phyloP scores from a whole-genome alignment of 2,888 invertebrate genomes.

The Plusia festucae region DNA sequence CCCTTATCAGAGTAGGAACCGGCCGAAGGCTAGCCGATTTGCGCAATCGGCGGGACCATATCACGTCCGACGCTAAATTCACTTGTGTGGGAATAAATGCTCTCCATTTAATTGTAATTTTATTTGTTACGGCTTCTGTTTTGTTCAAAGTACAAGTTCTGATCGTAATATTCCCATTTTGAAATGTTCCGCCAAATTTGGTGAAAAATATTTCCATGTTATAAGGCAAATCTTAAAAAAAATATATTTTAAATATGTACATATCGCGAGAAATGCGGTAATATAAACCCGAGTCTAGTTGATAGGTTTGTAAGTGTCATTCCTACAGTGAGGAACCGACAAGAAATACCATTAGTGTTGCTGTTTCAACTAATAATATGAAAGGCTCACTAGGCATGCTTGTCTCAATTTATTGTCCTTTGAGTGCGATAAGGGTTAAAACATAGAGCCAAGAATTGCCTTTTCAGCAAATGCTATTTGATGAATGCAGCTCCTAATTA shows the following conservation, averaged over 20 bases:
- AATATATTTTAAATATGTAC: background rate
- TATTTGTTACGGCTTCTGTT: conserved; percentile 32
- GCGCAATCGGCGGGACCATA: conserved; percentile 80
- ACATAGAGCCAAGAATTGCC: background rate
- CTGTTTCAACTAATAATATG: background rate
- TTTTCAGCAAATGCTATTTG: background rate
- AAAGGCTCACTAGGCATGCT: background rate
- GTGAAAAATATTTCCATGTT: background rate
- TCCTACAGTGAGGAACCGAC: background rate
- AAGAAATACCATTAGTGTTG: conserved; percentile 7
- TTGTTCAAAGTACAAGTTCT: conserved; percentile 44
- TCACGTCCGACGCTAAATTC: conserved; percentile 83
- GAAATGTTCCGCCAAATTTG: background rate
- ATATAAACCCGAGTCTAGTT: background rate
- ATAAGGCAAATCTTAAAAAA: background rate
- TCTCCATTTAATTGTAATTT: conserved; percentile 61
- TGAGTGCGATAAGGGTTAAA: background rate
- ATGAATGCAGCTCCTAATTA: background rate
- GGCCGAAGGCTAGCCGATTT: conserved; percentile 84
- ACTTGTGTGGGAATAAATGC: conserved; percentile 77
- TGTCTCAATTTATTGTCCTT: background rate
- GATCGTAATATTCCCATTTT: conserved; percentile 21
- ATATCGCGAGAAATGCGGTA: background rate
- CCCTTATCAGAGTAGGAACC: conserved; percentile 85
- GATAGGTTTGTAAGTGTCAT: conserved; percentile 1